Evolutionary conservation across 2,797 vertebrate species (phyloP), one percentile per base, ranked within the genome.

Genomic region (Halcyon smyrnensis): DNA sequence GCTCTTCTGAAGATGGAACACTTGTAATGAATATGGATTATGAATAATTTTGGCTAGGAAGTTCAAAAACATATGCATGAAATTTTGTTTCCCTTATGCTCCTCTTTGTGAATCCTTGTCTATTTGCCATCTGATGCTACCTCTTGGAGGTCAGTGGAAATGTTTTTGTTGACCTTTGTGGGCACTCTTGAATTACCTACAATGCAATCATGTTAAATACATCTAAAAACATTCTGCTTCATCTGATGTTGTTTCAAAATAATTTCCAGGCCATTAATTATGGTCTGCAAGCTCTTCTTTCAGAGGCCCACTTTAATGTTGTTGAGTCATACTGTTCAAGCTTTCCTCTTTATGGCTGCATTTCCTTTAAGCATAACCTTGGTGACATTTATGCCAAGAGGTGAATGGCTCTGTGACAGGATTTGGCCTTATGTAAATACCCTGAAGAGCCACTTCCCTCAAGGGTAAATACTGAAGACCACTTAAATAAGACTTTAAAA

Each of bases 231-330:
- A 25, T 69, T 75, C 74, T 48, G 39, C 36, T 92, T 73, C 71
- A 24, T 80, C 68, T 23, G 34, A 41, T 68, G 74, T 20, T 68
- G 45, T 73, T 94, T 84, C 65, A 25, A 76, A 96, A 84, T 73
- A 30, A 84, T 91, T 96, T 94, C 85, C 74, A 86, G 59, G 8
- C 77, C 74, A 74, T 89, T 93, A 95, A 70, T 87, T 95, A 60
- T 5, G 68, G 46, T 46, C 67, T 95, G 77, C 23, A 73, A 82
- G 56, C 28, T 41, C 73, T 82, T 81, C 94, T 91, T 93, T 90
- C 63, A 63, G 18, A 63, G 37, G 54, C 23, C 18, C 16, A 17
- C 77, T 88, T 93, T 84, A 62, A 84, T 25, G 85, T 37, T 59
- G 59, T 39, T 91, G 67, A 94, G 39, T 95, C 74, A 78, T 41